Evolutionary conservation across 2,888 invertebrate genomes (phyloP).

Genomic region (Clepsis dumicolana): DNA sequence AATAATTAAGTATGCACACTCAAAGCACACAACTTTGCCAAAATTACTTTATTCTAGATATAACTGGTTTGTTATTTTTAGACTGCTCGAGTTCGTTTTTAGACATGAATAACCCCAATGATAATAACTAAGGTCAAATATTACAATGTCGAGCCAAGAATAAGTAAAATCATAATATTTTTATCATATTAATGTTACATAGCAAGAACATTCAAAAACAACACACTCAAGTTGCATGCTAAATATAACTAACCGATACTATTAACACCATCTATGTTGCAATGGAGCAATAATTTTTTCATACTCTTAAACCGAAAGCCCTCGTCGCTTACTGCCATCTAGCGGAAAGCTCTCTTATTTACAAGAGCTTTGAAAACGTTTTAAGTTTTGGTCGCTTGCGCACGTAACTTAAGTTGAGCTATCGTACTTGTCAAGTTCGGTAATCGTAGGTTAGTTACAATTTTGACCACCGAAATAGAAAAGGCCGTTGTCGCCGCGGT

Average conservation of each 20-base stretch:
- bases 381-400: neutral
- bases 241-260: slow-evolving; percentile 47
- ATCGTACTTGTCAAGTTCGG: neutral
- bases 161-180: neutral
- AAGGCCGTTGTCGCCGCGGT: too few species aligned
- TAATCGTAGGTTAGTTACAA: slow-evolving; percentile 6
- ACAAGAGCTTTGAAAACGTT: slow-evolving; percentile 2
- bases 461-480: neutral
- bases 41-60: slow-evolving; percentile 12
- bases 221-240: neutral
- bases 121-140: slow-evolving; percentile 5
- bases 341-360: slow-evolving; percentile 55
- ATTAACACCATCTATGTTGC: slow-evolving; percentile 64
- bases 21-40: too few species aligned
- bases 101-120: neutral
- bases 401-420: neutral
- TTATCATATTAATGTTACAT: neutral
- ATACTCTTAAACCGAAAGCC: slow-evolving; percentile 44
- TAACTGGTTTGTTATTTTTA: slow-evolving; percentile 19
- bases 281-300: neutral
- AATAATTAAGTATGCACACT: too few species aligned
- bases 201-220: neutral
- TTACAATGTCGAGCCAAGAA: neutral
- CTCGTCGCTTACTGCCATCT: slow-evolving; percentile 57
- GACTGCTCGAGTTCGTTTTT: neutral